Conservation (phyloP, 1,140 invertebrate genomes). For the Glossosoma conforme region DNA sequence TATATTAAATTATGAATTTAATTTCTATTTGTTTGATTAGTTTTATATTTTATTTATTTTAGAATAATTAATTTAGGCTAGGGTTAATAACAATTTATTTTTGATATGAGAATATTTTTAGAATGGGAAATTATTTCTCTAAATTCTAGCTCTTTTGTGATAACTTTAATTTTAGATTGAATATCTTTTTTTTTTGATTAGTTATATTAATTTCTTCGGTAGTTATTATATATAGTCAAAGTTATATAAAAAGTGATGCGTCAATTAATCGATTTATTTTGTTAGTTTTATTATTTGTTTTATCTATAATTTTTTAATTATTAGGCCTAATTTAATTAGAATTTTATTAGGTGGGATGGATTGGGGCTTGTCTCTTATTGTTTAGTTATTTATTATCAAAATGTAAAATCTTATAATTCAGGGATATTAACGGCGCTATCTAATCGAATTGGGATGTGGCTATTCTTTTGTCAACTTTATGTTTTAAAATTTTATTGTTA, state of each 20-base stretch:
- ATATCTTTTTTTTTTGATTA: constrained; percentile 53
- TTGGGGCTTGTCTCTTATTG: constrained; percentile 62
- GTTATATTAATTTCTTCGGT: constrained; percentile 59
- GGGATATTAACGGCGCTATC: constrained; percentile 58
- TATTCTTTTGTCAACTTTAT: constrained; percentile 52
- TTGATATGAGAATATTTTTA: no score
- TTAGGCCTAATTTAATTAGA: constrained; percentile 60
- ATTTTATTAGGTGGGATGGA: constrained; percentile 66
- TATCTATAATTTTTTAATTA: constrained; percentile 64
- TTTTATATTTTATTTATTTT: constrained; percentile 34
- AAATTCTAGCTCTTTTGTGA: constrained; percentile 44
- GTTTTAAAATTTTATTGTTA: constrained; percentile 44
- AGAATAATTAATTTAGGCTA: no score
- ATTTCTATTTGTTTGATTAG: constrained; percentile 43
- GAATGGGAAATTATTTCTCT: constrained; percentile 34
- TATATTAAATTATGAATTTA: no score
- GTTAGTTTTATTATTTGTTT: constrained; percentile 59
- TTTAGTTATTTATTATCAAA: constrained; percentile 63
- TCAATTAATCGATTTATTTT: constrained; percentile 54
- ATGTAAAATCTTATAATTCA: constrained; percentile 54
- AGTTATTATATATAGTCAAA: constrained; percentile 58
- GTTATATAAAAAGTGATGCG: constrained; percentile 48
- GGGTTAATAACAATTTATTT: no score
- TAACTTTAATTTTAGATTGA: constrained; percentile 51
- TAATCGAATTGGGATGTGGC: constrained; percentile 58